Conservation (phyloP, 2,113 vertebrate species). For the Neopipo cinnamomea region DNA sequence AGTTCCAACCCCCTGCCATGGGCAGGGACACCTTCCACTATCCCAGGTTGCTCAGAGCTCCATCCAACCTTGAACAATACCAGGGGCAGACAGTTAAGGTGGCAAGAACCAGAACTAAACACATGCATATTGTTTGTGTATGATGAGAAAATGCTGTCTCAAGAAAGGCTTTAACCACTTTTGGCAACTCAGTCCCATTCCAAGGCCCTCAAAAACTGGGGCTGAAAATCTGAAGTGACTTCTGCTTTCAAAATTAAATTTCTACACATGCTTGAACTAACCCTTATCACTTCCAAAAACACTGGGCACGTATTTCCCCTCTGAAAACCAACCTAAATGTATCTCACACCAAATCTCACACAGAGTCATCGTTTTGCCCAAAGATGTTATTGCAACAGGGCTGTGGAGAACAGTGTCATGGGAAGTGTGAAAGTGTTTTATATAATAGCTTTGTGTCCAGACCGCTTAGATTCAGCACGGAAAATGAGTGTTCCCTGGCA, state of each 20-base stretch:
- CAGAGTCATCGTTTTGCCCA: neutral
- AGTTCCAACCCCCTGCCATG: neutral
- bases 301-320: neutral
- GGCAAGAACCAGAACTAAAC: neutral
- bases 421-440: neutral
- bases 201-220: neutral
- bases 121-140: neutral
- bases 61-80: neutral
- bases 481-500: neutral
- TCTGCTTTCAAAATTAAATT: neutral
- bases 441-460: neutral
- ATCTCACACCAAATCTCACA: neutral
- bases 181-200: neutral
- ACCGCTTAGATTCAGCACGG: neutral
- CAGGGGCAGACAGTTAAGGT: neutral
- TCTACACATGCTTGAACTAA: neutral
- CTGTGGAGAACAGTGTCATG: neutral
- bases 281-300: neutral
- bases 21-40: neutral
- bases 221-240: neutral
- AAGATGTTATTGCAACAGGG: neutral
- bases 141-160: neutral
- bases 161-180: neutral
- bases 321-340: neutral
- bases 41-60: neutral